Evolutionary conservation across 2,797 vertebrate genomes (phyloP), one percentile per base, ranked within the genome.

Genomic region (Bovichtus diacanthus): DNA sequence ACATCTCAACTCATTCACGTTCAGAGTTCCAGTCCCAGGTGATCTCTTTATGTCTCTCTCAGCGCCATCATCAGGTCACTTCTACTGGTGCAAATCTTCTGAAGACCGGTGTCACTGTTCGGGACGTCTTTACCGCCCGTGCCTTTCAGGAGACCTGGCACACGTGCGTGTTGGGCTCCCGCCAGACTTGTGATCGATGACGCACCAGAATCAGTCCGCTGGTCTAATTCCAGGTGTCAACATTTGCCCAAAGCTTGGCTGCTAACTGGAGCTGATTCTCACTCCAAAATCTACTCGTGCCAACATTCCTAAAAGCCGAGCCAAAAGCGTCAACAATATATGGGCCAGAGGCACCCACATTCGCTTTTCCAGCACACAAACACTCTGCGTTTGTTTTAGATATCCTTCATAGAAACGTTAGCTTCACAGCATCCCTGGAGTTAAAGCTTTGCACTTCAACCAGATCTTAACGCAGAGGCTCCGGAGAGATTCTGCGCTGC

Each of bases 141-240:
- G 71, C 3, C 78, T 59, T 60, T 54, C 71, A 47, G n/a, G 38
- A 12, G 16, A 36, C 31, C 41, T 51, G 61, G 49, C 49, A 44
- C 27, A 43, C 43, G 41, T 55, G 25, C 25, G n/a, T 13, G 12
- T 3, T 63, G 51, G 58, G 19, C 21, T 10, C 0, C 1, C 0
- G 51, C 77, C 77, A 51, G 51, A 21, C 36, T 44, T 11, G 0
- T 54, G 60, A 53, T 70, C 41, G 19, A 71, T 63, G 68, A 51
- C 21, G 23, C 79, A 38, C 46, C 70, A 38, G 39, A 15, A 23
- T 38, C 39, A 3, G 31, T 19, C 1, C 0, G n/a, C 65, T 49
- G 58, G 23, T 54, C 31, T 9, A 15, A 27, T 41, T 82, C 80
- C 59, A 64, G 64, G 31, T 16, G 51, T 67, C 56, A 41, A 41